Conservation (phyloP, 2,113 vertebrate species). For the Cairina moschata region DNA sequence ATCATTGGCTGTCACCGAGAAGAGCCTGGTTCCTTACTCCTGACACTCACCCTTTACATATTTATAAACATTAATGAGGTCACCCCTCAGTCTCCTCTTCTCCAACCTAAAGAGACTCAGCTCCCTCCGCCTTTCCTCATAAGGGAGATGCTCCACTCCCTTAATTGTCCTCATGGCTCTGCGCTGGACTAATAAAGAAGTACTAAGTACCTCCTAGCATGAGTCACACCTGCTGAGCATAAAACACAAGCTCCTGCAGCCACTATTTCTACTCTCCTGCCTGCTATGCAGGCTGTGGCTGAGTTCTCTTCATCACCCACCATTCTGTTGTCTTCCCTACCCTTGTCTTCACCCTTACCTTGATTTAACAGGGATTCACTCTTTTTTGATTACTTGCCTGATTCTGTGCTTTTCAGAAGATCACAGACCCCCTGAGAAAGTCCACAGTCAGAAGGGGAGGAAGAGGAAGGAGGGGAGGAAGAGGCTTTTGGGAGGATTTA, state of each 20-base stretch:
- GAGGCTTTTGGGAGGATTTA: background rate
- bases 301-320: background rate
- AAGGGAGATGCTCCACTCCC: too few species aligned
- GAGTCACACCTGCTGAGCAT: background rate
- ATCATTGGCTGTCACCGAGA: too few species aligned
- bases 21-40: too few species aligned
- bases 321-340: background rate
- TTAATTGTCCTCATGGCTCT: too few species aligned
- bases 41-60: too few species aligned
- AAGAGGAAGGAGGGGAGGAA: background rate
- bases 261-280: background rate
- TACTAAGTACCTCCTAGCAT: background rate
- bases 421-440: background rate
- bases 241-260: fast-evolving
- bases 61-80: too few species aligned
- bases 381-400: background rate
- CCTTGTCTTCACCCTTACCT: background rate
- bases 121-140: too few species aligned
- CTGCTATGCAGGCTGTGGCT: background rate
- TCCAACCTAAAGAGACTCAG: too few species aligned
- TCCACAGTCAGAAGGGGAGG: background rate
- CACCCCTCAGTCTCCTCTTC: too few species aligned
- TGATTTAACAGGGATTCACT: background rate
- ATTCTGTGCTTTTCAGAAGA: background rate
- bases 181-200: background rate